These are phyloP conservation scores for Agonopterix subpropinquella DNA, from an alignment of 2,888 invertebrate genomes.

Conservation along the genomic window DNA sequence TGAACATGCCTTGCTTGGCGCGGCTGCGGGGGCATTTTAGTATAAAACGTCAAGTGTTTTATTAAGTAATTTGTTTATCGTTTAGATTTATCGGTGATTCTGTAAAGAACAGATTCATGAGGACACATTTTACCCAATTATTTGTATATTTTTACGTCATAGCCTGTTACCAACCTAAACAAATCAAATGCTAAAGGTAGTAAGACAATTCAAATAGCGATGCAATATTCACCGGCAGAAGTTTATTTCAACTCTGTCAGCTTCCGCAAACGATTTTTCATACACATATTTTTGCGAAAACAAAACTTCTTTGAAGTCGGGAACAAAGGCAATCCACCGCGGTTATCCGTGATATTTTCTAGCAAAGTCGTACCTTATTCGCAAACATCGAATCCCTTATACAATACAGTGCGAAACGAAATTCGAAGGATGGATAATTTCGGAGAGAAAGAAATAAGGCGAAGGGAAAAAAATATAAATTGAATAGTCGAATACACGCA, in stretches of 20 bases:
- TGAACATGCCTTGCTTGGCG: conserved; percentile 49
- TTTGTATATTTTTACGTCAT: neutral
- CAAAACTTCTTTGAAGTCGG: conserved; percentile 73
- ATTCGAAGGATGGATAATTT: conserved; percentile 75
- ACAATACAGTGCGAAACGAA: conserved; percentile 76
- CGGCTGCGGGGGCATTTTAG: conserved; percentile 34
- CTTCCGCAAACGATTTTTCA: conserved; percentile 48
- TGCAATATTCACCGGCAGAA: conserved; percentile 29
- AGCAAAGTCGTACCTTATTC: conserved; percentile 69
- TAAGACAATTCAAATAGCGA: conserved; percentile 23
- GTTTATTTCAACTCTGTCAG: conserved; percentile 27
- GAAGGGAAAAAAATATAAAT: conserved; percentile 72
- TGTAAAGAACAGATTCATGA: conserved; percentile 3
- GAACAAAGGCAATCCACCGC: conserved; percentile 71
- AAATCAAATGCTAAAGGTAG: neutral
- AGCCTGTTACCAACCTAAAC: neutral
- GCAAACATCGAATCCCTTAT: conserved; percentile 69
- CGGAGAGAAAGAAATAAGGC: conserved; percentile 69
- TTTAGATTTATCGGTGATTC: conserved; percentile 24
- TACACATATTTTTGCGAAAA: conserved; percentile 57
- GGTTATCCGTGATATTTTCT: conserved; percentile 72
- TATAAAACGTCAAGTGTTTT: conserved; percentile 55
- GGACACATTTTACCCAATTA: neutral
- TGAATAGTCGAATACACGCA: conserved; percentile 76
- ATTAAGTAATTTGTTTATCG: conserved; percentile 59